Conservation (phyloP, 1,140 invertebrate genomes). For the Drosophila biarmipes region DNA sequence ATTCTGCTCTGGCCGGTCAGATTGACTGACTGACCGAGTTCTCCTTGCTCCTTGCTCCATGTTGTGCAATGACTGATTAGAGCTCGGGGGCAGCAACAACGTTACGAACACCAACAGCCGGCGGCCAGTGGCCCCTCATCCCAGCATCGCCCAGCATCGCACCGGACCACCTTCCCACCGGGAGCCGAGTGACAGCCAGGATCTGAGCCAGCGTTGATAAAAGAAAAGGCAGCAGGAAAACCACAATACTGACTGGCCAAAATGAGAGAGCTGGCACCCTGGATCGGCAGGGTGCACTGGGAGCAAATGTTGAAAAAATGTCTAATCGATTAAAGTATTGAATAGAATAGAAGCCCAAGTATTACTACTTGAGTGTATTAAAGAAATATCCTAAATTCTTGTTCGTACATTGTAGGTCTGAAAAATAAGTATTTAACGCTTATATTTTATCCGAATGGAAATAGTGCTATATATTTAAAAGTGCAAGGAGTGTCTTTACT, state of each 20-base stretch:
- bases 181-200: constrained; percentile 34
- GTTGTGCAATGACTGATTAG: constrained; percentile 73
- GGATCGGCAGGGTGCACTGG: constrained; percentile 9
- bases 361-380: too few relatives aligned
- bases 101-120: constrained; percentile 38
- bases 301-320: background rate
- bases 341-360: too few relatives aligned
- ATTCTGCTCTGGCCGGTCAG: constrained; percentile 1
- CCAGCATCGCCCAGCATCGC: constrained; percentile 1
- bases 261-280: constrained; percentile 37
- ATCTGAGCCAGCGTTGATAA: constrained; percentile 73
- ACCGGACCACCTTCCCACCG: background rate
- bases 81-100: constrained; percentile 42
- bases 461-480: too few relatives aligned
- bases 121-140: constrained; percentile 20
- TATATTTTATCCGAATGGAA: too few relatives aligned
- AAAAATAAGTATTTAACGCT: too few relatives aligned
- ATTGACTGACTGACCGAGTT: constrained; percentile 47
- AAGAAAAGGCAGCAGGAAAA: constrained; percentile 71
- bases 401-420: too few relatives aligned
- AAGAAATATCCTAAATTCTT: too few relatives aligned
- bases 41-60: constrained; percentile 4
- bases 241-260: constrained; percentile 66
- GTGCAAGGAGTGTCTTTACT: too few relatives aligned
- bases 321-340: background rate